Percentiles rank a stretch among this genome's conserved stretches.
These are phyloP conservation scores for Pseudorasbora parva DNA, from an alignment of 2,113 vertebrate species.

Conservation along the genomic window DNA sequence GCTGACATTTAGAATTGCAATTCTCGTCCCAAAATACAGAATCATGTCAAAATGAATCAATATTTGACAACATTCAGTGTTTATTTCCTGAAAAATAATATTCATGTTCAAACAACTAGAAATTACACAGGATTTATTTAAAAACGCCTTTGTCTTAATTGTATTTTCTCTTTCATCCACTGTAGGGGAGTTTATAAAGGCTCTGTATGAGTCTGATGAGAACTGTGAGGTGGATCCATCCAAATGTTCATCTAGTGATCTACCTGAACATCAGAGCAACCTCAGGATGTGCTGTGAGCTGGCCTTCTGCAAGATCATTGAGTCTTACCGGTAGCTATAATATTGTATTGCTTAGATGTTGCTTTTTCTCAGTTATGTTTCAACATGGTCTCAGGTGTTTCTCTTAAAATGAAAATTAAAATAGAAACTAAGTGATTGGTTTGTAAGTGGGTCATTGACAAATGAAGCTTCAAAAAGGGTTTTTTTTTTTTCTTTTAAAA, in stretches of 20 bases:
- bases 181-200: slow-evolving; percentile 97
- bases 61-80: not conserved
- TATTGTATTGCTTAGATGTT: not conserved
- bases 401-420: too few relatives aligned
- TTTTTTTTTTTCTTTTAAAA: too few relatives aligned
- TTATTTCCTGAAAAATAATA: not conserved
- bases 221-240: slow-evolving; percentile 97
- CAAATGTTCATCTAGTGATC: slow-evolving; percentile 90
- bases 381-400: not conserved
- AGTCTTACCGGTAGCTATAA: slow-evolving; percentile 90
- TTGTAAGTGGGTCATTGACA: not conserved
- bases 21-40: not conserved
- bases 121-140: not conserved
- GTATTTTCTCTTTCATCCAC: slow-evolving; percentile 5
- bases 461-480: too few relatives aligned
- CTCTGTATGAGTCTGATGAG: slow-evolving; percentile 97
- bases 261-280: slow-evolving; percentile 95
- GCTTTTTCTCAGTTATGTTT: too few relatives aligned
- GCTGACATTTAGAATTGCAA: slow-evolving; percentile 2
- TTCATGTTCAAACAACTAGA: not conserved
- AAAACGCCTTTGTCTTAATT: not conserved
- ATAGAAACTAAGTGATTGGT: not conserved
- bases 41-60: not conserved
- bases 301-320: slow-evolving; percentile 99
- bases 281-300: slow-evolving; percentile 99